A percentile compares a stretch with the other conserved stretches of the same genome.
Evolutionary conservation across 2,797 vertebrate genomes (phyloP).

Genomic region (Sphaeramia orbicularis): DNA sequence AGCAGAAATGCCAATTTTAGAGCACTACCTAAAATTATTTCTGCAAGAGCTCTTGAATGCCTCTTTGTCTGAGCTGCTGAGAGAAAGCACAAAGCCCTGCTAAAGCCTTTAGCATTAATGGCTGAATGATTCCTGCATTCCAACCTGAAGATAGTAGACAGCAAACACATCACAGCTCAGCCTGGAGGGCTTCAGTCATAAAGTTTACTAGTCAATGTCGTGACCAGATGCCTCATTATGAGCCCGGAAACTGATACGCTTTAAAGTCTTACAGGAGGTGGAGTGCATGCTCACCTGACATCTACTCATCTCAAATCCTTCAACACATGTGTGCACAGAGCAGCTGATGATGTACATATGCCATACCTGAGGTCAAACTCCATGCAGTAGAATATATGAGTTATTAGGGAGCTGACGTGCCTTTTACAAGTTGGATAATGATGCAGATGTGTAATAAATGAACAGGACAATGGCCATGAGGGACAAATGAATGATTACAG

Average conservation of each 20-base stretch:
- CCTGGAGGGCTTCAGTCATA: conserved; percentile 51
- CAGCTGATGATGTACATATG: conserved; percentile 60
- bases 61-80: conserved; percentile 72
- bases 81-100: conserved; percentile 55
- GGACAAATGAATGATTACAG: conserved; percentile 65
- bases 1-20: conserved; percentile 79
- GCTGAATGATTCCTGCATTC: conserved; percentile 66
- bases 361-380: conserved; percentile 28
- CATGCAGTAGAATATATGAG: conserved; percentile 19
- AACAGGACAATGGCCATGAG: conserved; percentile 36
- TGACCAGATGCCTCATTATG: conserved; percentile 61
- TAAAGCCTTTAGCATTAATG: conserved; percentile 61
- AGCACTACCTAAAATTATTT: conserved; percentile 80
- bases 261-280: conserved; percentile 40
- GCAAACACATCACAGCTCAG: conserved; percentile 48
- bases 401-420: conserved; percentile 58
- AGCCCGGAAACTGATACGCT: conserved; percentile 67
- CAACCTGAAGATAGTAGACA: conserved; percentile 68
- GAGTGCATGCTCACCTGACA: conserved; percentile 65
- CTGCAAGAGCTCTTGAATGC: conserved; percentile 73
- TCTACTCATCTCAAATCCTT: conserved; percentile 42
- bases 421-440: conserved; percentile 39
- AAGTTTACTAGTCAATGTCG: conserved; percentile 59
- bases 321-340: conserved; percentile 36
- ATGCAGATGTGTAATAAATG: conserved; percentile 63